Evolutionary conservation across 2,888 invertebrate genomes (phyloP).

Genomic region (Drosophila mettleri): DNA sequence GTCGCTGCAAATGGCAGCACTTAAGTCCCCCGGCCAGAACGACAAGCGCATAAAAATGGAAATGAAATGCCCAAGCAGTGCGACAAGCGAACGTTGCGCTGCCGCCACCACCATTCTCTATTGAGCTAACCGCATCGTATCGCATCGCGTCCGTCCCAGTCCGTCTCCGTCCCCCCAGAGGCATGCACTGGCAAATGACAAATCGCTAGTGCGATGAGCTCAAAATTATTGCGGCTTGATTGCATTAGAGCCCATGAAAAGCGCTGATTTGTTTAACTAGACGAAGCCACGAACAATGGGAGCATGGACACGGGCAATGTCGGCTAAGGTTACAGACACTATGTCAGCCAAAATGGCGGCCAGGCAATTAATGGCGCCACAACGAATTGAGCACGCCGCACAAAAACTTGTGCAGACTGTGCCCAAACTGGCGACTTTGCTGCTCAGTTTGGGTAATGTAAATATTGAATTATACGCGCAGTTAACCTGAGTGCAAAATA

Average conservation of each 20-base stretch:
- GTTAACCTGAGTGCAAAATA: constrained; percentile 9
- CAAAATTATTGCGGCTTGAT: constrained; percentile 74
- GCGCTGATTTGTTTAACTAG: constrained; percentile 74
- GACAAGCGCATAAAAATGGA: constrained; percentile 80
- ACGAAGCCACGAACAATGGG: constrained; percentile 24
- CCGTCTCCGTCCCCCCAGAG: not conserved
- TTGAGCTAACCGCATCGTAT: constrained; percentile 5
- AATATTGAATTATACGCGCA: constrained; percentile 39
- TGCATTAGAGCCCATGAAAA: constrained; percentile 73
- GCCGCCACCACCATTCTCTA: constrained; percentile 19
- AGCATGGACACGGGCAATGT: constrained; percentile 22
- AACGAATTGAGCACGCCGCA: not conserved
- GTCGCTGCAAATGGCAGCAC: constrained; percentile 79
- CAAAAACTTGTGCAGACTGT: constrained; percentile 18
- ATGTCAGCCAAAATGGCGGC: constrained; percentile 63
- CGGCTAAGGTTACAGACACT: constrained; percentile 18
- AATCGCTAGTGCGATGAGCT: constrained; percentile 63
- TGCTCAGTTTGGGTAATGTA: constrained; percentile 26
- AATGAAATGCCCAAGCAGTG: constrained; percentile 73
- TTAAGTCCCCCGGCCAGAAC: constrained; percentile 57
- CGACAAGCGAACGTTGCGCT: constrained; percentile 42
- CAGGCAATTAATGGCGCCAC: constrained; percentile 65
- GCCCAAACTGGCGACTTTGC: constrained; percentile 21
- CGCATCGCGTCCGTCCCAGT: no score
- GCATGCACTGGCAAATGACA: constrained; percentile 71